phyloP scores from a whole-genome alignment of 2,113 vertebrate species.

The cat (Felis catus) region F.catus_Fca126_mat1.0 CM031412.1:14500501-14501000 shows the following conservation, averaged over 20 bases:
- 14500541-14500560: background rate
- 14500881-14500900: background rate
- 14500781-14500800: background rate
- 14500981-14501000: background rate
- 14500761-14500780: background rate
- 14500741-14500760: background rate
- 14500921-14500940: background rate
- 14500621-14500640: background rate
- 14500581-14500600: slow-evolving; percentile 2
- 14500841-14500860: background rate
- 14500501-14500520: background rate
- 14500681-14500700: background rate
- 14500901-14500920: background rate
- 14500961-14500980: background rate
- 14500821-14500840: background rate
- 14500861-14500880: background rate
- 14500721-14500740: background rate
- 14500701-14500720: background rate
- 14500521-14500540: background rate
- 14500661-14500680: background rate
- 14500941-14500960: background rate
- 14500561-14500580: background rate
- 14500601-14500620: background rate
- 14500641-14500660: background rate
- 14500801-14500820: background rate